Base-by-base conservation (phyloP, 2,113 vertebrate genomes). In the Tetrax tetrax region DNA sequence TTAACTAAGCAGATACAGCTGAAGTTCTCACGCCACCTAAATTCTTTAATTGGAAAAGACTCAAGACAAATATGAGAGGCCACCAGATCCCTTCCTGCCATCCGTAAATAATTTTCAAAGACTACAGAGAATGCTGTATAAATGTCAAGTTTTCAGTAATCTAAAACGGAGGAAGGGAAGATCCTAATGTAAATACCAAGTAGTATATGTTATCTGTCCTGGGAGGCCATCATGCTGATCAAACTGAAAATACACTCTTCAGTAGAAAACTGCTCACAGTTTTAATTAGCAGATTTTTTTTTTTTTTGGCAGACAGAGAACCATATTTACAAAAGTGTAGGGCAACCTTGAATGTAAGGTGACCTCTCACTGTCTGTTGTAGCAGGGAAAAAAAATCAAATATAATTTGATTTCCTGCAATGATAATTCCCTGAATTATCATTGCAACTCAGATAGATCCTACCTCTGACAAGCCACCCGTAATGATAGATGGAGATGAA, bases 91-190 rank as follows among this genome's bases (percentile, higher is more conserved):
- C 33, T 93, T 90, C 66, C 75, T 93, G 85, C 72, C 79, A 90
- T 85, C 79, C 88, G 94, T 76, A 86, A 95, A 92, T 85, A 88
- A 94, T 92, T 97, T 88, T 76, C 33, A 65, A 89, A 80, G 57
- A 65, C 90, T 88, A 80, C 54, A 77, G 71, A 70, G 41, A 88
- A 83, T 54, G 10, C 45, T 77, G 17, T 54, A 83, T 79, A 33
- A 53, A 64, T 76, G 45, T 90, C 45, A 92, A 90, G 24, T 74
- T 90, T 93, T 92, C 54, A 77, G 71, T 70, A 90, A 59, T 90
- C 56, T 93, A 41, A 77, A 68, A 47, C 88, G 47, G 28, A 93
- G 70, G 57, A 71, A 77, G 15, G 41, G 71, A 90, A 92, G 63
- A 80, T 77, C 28, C 66, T 76, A 61, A 69, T 80, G 37, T 80